A percentile compares a stretch with the other conserved stretches of the same genome.
Conservation (phyloP, 2,113 vertebrate genomes). For the Elachura formosa region DNA sequence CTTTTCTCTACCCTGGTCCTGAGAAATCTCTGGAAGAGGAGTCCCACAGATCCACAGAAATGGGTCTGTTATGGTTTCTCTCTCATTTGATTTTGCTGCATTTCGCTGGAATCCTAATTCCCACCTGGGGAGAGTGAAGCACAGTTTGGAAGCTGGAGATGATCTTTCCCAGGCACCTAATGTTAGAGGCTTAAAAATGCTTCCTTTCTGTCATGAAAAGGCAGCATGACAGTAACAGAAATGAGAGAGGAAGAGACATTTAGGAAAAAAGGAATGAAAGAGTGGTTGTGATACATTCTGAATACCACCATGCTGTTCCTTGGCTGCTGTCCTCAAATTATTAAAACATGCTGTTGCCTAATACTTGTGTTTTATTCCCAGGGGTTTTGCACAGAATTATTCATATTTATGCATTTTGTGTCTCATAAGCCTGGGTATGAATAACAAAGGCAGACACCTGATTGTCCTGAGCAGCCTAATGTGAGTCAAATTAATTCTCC, state of each 20-base stretch:
- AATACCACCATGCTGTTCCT: neutral
- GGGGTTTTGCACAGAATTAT: neutral
- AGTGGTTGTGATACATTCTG: neutral
- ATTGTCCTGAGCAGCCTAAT: neutral
- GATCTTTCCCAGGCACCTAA: neutral
- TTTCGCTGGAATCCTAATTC: neutral
- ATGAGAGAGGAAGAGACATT: neutral
- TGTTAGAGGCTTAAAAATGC: neutral
- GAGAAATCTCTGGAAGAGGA: neutral
- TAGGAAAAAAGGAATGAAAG: neutral
- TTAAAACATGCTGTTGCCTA: conserved; percentile 25
- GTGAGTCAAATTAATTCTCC: neutral
- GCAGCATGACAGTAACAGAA: neutral
- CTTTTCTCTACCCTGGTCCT: neutral
- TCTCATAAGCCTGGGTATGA: neutral
- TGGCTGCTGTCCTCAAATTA: conserved; percentile 33
- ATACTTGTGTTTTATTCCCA: neutral
- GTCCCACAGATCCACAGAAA: neutral
- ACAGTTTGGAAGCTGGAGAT: neutral
- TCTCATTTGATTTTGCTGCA: neutral
- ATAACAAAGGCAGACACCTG: neutral
- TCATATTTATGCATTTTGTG: conserved; percentile 17
- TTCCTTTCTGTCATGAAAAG: neutral
- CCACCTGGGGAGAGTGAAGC: neutral
- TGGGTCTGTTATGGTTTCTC: neutral